Percentiles rank a stretch among this genome's conserved stretches.
phyloP scores from a whole-genome alignment of 2,888 invertebrate genomes.

The Meloe dianella region DNA sequence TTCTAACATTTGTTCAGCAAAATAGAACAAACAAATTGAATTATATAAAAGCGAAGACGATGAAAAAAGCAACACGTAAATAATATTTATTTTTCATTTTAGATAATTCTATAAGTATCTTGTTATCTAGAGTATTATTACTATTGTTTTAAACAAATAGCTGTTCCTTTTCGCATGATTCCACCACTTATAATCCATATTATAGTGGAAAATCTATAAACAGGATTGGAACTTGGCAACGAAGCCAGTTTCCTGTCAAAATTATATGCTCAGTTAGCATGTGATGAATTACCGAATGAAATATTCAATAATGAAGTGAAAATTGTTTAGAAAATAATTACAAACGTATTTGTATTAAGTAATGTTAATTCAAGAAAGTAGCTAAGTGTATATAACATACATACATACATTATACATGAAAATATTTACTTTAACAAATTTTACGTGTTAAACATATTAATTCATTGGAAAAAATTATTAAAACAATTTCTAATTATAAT shows the following conservation, averaged over 20 bases:
- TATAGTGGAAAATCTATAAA: slow-evolving; percentile 1
- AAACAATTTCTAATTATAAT: neutral
- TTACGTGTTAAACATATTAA: neutral
- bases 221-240: slow-evolving; percentile 4
- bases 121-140: neutral
- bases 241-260: neutral
- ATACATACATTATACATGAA: too few species aligned
- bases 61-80: neutral
- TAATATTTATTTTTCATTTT: neutral
- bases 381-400: neutral
- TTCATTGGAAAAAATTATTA: neutral
- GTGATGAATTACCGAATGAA: neutral
- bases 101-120: neutral
- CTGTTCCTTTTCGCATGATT: neutral
- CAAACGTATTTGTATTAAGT: neutral
- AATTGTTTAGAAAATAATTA: neutral
- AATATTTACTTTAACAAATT: neutral
- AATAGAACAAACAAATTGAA: neutral
- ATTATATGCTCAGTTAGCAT: slow-evolving; percentile 3
- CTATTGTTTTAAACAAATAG: neutral
- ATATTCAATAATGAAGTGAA: neutral
- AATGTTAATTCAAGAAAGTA: neutral
- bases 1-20: neutral
- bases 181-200: neutral
- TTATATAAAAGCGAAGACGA: neutral